phyloP scores from a whole-genome alignment of 2,888 invertebrate species.

The Boloria euphrosyne region DNA sequence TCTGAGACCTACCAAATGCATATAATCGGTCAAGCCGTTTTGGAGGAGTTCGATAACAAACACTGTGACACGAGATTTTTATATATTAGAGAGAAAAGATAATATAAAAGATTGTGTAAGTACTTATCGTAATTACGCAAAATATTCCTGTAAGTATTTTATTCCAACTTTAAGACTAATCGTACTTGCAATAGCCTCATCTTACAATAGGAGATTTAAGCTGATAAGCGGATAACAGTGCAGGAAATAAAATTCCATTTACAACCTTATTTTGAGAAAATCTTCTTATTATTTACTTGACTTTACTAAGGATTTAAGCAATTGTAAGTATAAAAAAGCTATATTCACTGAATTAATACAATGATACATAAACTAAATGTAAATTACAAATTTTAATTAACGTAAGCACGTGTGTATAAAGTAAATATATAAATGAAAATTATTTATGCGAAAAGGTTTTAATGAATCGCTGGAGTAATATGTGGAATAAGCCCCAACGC shows the following conservation, averaged over 20 bases:
- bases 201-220: constrained; percentile 8
- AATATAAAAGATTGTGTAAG: too few species aligned
- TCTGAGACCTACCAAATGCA: too few species aligned
- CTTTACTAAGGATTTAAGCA: not conserved
- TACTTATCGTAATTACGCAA: too few species aligned
- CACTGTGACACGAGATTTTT: too few species aligned
- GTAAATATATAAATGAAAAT: constrained; percentile 4
- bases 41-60: too few species aligned
- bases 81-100: too few species aligned
- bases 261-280: constrained; percentile 17
- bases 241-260: constrained; percentile 13
- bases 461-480: constrained; percentile 5
- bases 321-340: not conserved
- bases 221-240: constrained; percentile 19
- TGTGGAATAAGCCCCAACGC: constrained; percentile 7
- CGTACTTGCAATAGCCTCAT: constrained; percentile 7
- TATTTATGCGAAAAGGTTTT: constrained; percentile 9
- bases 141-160: not conserved
- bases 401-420: not conserved
- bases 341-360: not conserved
- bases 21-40: too few species aligned
- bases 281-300: constrained; percentile 2
- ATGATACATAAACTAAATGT: too few species aligned
- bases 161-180: constrained; percentile 13
- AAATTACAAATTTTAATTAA: not conserved